Base-by-base conservation (phyloP, 2,888 invertebrate species). In the Acleris literana region DNA sequence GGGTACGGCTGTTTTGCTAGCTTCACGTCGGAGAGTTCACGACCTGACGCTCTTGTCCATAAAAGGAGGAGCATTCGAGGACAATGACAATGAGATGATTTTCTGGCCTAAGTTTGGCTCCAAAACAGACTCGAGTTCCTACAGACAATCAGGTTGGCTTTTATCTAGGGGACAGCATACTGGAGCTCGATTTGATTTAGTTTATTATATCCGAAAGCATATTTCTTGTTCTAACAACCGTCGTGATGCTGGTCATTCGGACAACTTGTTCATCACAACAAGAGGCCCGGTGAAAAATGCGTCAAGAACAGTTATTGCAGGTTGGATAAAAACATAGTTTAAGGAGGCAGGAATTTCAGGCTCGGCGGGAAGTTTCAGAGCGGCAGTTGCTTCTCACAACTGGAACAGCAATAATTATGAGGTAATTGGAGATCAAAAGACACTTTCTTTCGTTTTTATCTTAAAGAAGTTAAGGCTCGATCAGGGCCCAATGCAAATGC, bases 401-500 rank as follows among this genome's bases (percentile, higher is more conserved):
- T n/a, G n/a, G n/a, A n/a, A n/a, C n/a, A n/a, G n/a, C n/a, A n/a
- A n/a, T n/a, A n/a, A n/a, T n/a, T n/a, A n/a, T n/a, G n/a, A 54
- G 66, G 69, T 1, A 69, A 65, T 52, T 65, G 65, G 65, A 56
- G 25, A 29, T 65, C 59, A 13, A 63, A 52, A 18, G 65, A 65
- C 13, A 65, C 65, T 5, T 55, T 65, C n/a, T 65, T 69, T n/a
- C 62, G 54, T 53, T 59, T 65, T 17, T 69, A 65, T 29, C 63
- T 59, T 48, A 53, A 49, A 33, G 64, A 69, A 53, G 16, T 65
- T 3, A n/a, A 5, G 25, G 29, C 22, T 16, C 22, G 25, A 52
- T n/a, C 52, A 11, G 20, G 20, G 20, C 49, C 13, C 20, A 49
- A 49, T 11, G 20, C 20, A 3, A 49, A 49, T 13, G 2, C 18